These are phyloP conservation scores for Echinops telfairi DNA, from an alignment of 2,113 vertebrate species.

Conservation along the genomic window DNA sequence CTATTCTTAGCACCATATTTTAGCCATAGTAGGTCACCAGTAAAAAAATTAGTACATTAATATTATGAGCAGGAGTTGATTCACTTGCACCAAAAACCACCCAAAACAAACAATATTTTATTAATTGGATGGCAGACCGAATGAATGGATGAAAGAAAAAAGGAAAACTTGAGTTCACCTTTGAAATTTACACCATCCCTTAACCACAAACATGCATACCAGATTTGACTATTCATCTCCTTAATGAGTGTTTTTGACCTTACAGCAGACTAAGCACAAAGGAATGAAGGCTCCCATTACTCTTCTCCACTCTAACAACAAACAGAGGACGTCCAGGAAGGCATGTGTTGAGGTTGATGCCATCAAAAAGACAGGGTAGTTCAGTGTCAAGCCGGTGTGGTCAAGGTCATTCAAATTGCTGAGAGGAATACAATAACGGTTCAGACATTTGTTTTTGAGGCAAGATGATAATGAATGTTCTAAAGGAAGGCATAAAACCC, in stretches of 20 bases:
- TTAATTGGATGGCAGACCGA: not conserved
- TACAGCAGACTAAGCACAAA: not conserved
- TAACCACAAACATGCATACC: not conserved
- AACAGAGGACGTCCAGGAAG: not conserved
- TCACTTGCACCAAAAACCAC: not conserved
- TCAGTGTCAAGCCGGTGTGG: not conserved
- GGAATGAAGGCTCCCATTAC: not conserved
- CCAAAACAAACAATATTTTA: not conserved
- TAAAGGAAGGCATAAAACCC: conserved; percentile 55
- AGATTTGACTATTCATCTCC: not conserved
- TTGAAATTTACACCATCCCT: not conserved
- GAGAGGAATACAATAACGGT: not conserved
- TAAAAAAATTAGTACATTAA: not conserved
- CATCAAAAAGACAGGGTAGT: not conserved
- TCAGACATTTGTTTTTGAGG: conserved; percentile 33
- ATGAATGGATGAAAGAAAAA: not conserved
- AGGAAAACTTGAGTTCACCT: not conserved
- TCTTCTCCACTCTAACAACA: not conserved
- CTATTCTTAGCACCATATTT: not conserved
- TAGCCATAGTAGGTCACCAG: not conserved
- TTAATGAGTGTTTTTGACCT: not conserved
- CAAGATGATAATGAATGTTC: conserved; percentile 56
- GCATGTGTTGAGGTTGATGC: rapidly evolving
- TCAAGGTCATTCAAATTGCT: conserved; percentile 35
- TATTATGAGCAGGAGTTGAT: not conserved